phyloP scores from a whole-genome alignment of 2,797 vertebrate genomes.

The Anableps anableps region DNA sequence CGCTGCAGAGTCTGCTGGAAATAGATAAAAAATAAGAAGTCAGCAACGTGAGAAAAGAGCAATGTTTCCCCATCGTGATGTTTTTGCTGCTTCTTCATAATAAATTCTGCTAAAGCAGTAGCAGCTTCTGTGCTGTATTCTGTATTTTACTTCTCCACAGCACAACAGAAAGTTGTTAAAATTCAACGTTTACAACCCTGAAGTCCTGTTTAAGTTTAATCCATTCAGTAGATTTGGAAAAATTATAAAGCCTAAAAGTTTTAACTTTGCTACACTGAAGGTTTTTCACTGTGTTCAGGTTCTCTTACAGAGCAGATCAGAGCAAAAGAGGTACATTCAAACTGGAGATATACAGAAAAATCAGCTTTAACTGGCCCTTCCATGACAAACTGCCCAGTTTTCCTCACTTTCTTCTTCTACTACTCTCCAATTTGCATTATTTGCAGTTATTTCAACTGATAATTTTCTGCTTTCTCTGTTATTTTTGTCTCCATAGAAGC shows the following conservation, averaged over 20 bases:
- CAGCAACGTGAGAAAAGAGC: constrained; percentile 25
- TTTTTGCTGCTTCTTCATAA: constrained; percentile 14
- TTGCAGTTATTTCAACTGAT: no score
- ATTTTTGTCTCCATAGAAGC: no score
- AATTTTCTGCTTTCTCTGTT: no score
- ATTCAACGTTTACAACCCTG: not conserved
- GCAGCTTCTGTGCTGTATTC: not conserved
- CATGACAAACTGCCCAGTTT: no score
- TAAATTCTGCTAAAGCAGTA: not conserved
- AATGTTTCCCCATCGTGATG: constrained; percentile 10
- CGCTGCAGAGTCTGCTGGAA: constrained; percentile 19
- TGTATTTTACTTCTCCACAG: not conserved
- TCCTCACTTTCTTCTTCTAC: no score
- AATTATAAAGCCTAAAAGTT: not conserved
- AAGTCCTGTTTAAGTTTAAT: not conserved
- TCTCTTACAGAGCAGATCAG: not conserved
- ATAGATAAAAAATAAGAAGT: constrained; percentile 17
- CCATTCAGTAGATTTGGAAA: not conserved
- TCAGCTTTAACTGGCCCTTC: no score
- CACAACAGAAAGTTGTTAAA: not conserved
- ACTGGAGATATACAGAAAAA: no score
- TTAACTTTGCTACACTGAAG: not conserved
- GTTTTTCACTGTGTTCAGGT: not conserved
- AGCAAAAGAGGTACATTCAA: not conserved
- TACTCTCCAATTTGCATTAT: no score